Base-by-base conservation (phyloP, 2,888 invertebrate genomes). In the Leptopilina syphax region DNA sequence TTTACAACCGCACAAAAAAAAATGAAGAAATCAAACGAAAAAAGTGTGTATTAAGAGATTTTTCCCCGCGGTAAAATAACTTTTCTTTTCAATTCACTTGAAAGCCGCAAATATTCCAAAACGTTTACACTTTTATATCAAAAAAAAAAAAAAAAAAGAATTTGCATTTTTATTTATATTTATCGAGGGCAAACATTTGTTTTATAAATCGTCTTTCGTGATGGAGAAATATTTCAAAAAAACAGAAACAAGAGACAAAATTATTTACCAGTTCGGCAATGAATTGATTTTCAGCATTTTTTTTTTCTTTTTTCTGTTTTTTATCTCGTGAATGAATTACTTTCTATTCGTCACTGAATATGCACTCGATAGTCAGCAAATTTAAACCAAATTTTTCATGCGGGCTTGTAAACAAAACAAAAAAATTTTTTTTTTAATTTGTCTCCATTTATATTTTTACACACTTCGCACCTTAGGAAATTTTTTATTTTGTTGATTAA, bases 161-260 rank as follows among this genome's bases (percentile, higher is more conserved):
- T 63, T 63, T 63, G 24, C 63, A 63, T 63, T 63, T 63, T 63
- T 63, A 63, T 63, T 63, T 63, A 9, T 63, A 63, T 63, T 63
- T 63, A 63, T 24, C 63, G 63, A 18, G 63, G 24, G 63, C 63
- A 63, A 63, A 63, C 18, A 63, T 63, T 63, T 63, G 63, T 63
- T 63, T 63, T 63, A 24, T 63, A 63, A 63, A 63, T 63, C 63
- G 24, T 24, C 63, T 63, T 63, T 24, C 63, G 63, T 63, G 63
- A 63, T 63, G 63, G 63, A 24, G 63, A 24, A 60, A 63, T 63
- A 63, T 63, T 63, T 63, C 63, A 34, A 34, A 63, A 63, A 50
- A 63, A 63, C 63, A 63, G 50, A 24, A 68, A 68, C 68, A 68
- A 68, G 50, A 27, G 68, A 12, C 47, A 24, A 68, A 68, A 50